phyloP scores from a whole-genome alignment of 2,113 vertebrate species.

The Urocolius indicus region DNA sequence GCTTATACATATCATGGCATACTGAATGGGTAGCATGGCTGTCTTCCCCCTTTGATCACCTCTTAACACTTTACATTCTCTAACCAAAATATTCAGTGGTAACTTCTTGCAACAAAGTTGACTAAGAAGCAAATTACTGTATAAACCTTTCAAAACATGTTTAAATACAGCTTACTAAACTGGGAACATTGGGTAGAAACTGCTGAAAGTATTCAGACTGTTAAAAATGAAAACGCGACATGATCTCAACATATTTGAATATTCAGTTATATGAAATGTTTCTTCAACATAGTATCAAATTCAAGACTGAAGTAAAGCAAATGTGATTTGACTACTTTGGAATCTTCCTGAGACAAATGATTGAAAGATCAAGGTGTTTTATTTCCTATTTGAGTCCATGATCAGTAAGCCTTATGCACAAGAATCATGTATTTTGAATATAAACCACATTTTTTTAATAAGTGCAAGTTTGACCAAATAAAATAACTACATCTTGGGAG shows the following conservation, averaged over 20 bases:
- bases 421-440: neutral
- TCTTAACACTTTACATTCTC: slow-evolving; percentile 11
- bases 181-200: neutral
- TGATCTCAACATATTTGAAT: slow-evolving; percentile 36
- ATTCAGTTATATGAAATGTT: slow-evolving; percentile 24
- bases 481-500: slow-evolving; percentile 31
- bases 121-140: slow-evolving; percentile 40
- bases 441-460: slow-evolving; percentile 20
- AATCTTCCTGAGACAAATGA: slow-evolving; percentile 53
- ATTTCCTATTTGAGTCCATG: slow-evolving; percentile 55
- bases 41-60: slow-evolving; percentile 9
- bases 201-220: slow-evolving; percentile 14
- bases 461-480: neutral
- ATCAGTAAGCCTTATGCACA: neutral
- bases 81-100: slow-evolving; percentile 19
- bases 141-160: slow-evolving; percentile 52
- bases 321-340: slow-evolving; percentile 10
- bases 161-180: slow-evolving; percentile 42
- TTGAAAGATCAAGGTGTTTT: slow-evolving; percentile 55
- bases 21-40: neutral
- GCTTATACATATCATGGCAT: neutral
- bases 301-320: slow-evolving; percentile 1
- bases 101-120: slow-evolving; percentile 44
- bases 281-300: neutral
- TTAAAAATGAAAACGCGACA: slow-evolving; percentile 9